Base-by-base conservation (phyloP, 2,888 invertebrate species). In the Holacanthella duospinosa region DNA sequence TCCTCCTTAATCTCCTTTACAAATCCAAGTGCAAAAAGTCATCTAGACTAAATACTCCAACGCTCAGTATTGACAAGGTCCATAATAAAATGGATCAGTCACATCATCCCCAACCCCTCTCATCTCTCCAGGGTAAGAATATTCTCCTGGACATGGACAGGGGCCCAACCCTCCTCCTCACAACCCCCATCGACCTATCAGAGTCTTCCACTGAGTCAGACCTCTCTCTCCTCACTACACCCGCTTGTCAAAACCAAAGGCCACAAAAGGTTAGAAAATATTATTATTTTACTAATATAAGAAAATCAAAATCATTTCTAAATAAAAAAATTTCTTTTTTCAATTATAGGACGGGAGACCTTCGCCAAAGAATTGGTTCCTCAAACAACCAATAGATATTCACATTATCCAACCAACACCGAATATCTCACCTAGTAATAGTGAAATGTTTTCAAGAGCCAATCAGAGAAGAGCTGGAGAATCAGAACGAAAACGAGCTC, bases 1-100 rank as follows among this genome's bases (percentile, higher is more conserved):
- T 93, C 87, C 90, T 92, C 57, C 86, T 93, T 77, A 83, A 93
- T 76, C 88, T 93, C 74, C 84, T 93, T 69, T 93, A 90, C 81
- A 93, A 93, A 79, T 90, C 89, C 78, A 87, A 87, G 73, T 81
- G 81, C 74, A 80, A 80, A 75, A 66, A 68, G 53, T 63, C 63
- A 12, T 62, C 64, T 1, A 59, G 55, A 6, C 25, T 48, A 28
- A 19, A 53, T 9, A 54, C 54, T 29, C 60, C 60, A 21, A 26
- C 36, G 6, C 53, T 26, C 12, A 29, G 36, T 3, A 29, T 55
- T 54, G 26, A 29, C 25, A 26, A 24, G n/a, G 19, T 19, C 44
- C 12, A 12, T 6, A n/a, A 27, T 53, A n/a, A 53, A 16, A 2
- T 60, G 53, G 53, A 21, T 59, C 36, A 55, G 55, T 29, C 53